phyloP scores from a whole-genome alignment of 92 coral and sea anemone species.

The Siderastrea radians region DNA sequence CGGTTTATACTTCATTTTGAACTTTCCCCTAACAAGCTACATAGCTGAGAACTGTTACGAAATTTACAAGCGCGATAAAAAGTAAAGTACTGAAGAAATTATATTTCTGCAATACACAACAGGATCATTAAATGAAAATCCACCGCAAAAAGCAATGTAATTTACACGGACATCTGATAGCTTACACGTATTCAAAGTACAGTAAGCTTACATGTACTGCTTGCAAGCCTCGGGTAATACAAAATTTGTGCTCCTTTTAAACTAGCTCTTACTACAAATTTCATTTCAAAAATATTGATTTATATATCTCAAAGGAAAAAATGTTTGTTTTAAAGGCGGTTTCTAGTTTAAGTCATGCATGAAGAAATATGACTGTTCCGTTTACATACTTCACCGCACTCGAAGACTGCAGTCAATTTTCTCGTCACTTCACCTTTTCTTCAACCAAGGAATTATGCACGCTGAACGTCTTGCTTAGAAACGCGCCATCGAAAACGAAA shows the following conservation, averaged over 20 bases:
- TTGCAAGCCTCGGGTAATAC: constrained; percentile 12
- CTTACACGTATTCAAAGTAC: not conserved
- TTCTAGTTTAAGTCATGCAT: not conserved
- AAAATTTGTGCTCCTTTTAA: constrained; percentile 37
- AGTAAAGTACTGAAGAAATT: not conserved
- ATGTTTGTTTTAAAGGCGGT: constrained; percentile 16
- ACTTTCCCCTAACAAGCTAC: not conserved
- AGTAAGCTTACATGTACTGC: not conserved
- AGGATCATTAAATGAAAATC: constrained; percentile 3
- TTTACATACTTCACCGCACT: constrained; percentile 37
- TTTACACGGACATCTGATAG: not conserved
- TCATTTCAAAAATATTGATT: constrained; percentile 70
- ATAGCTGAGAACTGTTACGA: not conserved
- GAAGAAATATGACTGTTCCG: constrained; percentile 9
- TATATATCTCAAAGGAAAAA: constrained; percentile 17
- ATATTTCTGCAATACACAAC: not conserved
- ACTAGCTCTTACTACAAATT: constrained; percentile 52
- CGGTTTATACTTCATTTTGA: not conserved
- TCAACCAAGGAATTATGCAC: not conserved
- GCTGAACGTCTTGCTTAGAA: constrained; percentile 4
- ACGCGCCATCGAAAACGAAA: constrained; percentile 16
- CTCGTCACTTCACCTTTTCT: not conserved
- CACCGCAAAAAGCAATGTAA: constrained; percentile 2
- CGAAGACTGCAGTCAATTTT: not conserved
- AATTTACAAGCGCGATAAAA: not conserved